Conservation (phyloP, 2,797 vertebrate species). For the Lepilemur ruficaudatus region DNA sequence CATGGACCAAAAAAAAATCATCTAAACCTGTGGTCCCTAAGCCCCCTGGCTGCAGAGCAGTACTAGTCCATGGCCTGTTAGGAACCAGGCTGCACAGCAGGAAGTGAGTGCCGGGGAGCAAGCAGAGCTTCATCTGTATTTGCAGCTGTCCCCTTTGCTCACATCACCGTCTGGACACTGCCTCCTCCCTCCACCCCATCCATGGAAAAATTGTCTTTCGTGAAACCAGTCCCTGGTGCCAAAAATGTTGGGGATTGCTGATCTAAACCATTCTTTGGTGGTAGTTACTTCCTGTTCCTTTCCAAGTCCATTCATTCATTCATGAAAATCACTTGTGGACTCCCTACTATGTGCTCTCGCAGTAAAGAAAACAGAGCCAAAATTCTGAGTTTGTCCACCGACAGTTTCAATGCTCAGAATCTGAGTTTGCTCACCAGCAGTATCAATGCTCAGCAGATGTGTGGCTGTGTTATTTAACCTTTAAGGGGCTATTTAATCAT, state of each 20-base stretch:
- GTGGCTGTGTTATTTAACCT: background rate
- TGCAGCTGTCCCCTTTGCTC: too few species aligned
- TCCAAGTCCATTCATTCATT: background rate
- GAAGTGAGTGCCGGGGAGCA: too few species aligned
- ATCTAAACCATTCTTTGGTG: background rate
- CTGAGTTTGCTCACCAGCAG: background rate
- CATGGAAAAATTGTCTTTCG: too few species aligned
- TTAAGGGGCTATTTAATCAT: background rate
- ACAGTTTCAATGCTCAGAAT: background rate
- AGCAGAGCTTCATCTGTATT: too few species aligned
- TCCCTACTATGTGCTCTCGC: background rate
- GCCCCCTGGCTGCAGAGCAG: too few species aligned
- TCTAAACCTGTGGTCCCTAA: background rate
- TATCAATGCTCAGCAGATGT: background rate
- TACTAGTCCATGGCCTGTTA: too few species aligned
- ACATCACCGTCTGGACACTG: too few species aligned
- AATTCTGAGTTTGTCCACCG: background rate
- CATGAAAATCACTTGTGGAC: background rate
- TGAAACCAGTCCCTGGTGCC: too few species aligned
- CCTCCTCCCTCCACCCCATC: too few species aligned
- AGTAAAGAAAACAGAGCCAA: background rate
- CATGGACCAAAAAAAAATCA: background rate
- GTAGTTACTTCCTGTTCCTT: background rate
- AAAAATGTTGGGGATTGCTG: too few species aligned
- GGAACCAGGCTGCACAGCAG: too few species aligned